Conservation (phyloP, 2,888 invertebrate genomes). For the Lutraria lutraria region DNA sequence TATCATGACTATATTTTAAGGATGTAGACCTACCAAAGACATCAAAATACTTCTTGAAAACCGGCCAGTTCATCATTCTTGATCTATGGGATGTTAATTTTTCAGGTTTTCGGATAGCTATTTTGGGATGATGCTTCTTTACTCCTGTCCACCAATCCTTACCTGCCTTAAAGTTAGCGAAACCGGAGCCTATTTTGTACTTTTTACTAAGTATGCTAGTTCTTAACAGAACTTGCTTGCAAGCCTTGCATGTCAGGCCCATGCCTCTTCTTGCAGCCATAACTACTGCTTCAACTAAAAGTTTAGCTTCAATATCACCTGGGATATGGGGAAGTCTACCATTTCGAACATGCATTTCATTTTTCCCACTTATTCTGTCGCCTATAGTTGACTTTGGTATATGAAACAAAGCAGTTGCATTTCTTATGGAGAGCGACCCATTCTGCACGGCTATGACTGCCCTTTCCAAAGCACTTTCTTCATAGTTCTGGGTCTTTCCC, state of each 20-base stretch:
- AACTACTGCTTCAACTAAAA: constrained; percentile 57
- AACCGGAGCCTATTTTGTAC: background rate
- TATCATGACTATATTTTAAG: no score
- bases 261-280: constrained; percentile 58
- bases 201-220: no score
- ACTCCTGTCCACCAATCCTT: constrained; percentile 63
- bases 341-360: constrained; percentile 23
- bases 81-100: constrained; percentile 34
- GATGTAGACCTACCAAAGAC: no score
- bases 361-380: constrained; percentile 46
- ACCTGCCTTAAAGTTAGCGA: constrained; percentile 50
- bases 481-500: background rate
- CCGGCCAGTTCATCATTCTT: constrained; percentile 42
- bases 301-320: constrained; percentile 40
- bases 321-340: constrained; percentile 53
- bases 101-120: constrained; percentile 48
- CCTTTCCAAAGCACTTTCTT: background rate
- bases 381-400: constrained; percentile 53
- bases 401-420: constrained; percentile 41
- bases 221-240: no score
- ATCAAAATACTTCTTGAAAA: no score
- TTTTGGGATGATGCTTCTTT: constrained; percentile 41
- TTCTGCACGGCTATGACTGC: constrained; percentile 21
- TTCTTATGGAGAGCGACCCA: constrained; percentile 38
- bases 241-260: constrained; percentile 59